Evolutionary conservation across 1,140 invertebrate genomes (phyloP), one percentile per base, ranked within the genome.

Genomic region (Lethrus apterus): DNA sequence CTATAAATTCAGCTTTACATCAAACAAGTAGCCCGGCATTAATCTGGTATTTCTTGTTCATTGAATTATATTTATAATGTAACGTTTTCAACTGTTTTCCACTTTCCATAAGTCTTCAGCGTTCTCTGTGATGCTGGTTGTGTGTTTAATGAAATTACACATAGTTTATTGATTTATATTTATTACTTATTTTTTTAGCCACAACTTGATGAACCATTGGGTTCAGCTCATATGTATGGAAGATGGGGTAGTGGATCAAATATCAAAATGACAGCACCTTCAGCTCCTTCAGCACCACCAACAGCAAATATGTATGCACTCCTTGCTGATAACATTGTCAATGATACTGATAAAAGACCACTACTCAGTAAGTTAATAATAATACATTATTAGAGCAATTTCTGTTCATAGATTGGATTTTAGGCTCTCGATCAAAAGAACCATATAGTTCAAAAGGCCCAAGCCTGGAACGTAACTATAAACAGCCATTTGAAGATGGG

Each of bases 291-390:
- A 32, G 50, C 60, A 29, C 48, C 64, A 18, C 56, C 54, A 18
- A 67, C 56, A 19, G 57, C 53, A 7, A 75, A 73, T 50, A 71
- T 70, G 57, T 76, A 67, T 55, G 65, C 68, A 13, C 53, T 61
- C 13, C 59, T 75, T 19, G n/a, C n/a, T n/a, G 70, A 70, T 32
- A 66, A 60, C 50, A 65, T 68, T 18, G 33, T 54, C 17, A 44
- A 51, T 2, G 70, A 73, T 17, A 50, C 58, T 31, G 72, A 75
- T 11, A 72, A 71, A 50, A 59, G 64, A 51, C 31, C 14, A 11
- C 8, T 17, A 13, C 18, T 44, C 15, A 29, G 40, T 42, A 38
- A 21, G 35, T 38, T 38, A 21, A 20, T 3, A 19, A 11, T 0
- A n/a, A 11, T 32, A 13, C 17, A 29, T n/a, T n/a, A 24, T 24